Evolutionary conservation across 1,140 invertebrate species (phyloP).

Genomic region (Oedothorax gibbosus): DNA sequence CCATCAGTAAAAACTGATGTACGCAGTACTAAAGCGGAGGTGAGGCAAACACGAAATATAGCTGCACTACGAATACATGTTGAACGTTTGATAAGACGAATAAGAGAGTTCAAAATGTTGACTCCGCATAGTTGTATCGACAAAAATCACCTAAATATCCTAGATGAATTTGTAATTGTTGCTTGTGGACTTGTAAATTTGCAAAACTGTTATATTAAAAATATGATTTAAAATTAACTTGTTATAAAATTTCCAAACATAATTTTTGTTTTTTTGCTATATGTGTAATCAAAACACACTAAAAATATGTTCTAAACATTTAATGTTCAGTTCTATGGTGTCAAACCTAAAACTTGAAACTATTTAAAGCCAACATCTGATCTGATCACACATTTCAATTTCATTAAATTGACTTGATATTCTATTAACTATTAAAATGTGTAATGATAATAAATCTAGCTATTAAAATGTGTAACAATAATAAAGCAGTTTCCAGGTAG

Average conservation of each 20-base stretch:
- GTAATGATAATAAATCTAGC: no score
- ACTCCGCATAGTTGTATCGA: slow-evolving; percentile 2
- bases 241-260: background rate
- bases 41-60: slow-evolving; percentile 63
- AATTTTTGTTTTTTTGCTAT: background rate
- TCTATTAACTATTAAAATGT: no score
- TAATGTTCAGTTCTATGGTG: background rate
- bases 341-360: no score
- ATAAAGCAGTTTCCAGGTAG: background rate
- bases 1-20: slow-evolving; percentile 8
- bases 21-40: slow-evolving; percentile 60
- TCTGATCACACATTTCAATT: background rate
- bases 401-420: background rate
- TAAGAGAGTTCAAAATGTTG: slow-evolving; percentile 11
- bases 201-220: slow-evolving; percentile 4
- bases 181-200: slow-evolving; percentile 16
- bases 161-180: slow-evolving; percentile 12
- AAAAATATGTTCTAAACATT: background rate
- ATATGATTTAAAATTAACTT: background rate
- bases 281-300: no score
- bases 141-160: background rate
- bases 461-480: background rate
- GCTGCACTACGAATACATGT: slow-evolving; percentile 65
- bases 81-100: slow-evolving; percentile 44
- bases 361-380: background rate